These are phyloP conservation scores for Rhopalosiphum padi DNA, from an alignment of 1,140 invertebrate genomes.

Conservation along the genomic window DNA sequence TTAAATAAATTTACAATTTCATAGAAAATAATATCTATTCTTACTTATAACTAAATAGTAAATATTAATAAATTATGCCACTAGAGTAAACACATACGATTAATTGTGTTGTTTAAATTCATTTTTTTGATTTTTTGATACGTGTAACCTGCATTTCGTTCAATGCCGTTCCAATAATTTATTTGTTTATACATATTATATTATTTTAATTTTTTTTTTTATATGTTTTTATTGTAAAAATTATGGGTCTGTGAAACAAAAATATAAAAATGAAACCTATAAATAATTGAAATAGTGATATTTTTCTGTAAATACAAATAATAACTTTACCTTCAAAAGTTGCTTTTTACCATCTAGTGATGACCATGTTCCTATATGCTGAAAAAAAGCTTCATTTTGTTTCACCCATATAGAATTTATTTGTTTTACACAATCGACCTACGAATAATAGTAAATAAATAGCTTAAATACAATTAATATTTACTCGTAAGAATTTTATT, in stretches of 20 bases:
- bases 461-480: neutral
- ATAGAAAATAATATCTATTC: too few relatives aligned
- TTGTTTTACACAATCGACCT: slow-evolving; percentile 86
- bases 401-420: slow-evolving; percentile 90
- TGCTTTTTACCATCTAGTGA: slow-evolving; percentile 97
- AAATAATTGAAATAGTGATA: neutral
- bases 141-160: neutral
- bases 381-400: slow-evolving; percentile 92
- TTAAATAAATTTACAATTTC: too few relatives aligned
- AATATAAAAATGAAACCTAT: neutral
- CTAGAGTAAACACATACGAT: neutral
- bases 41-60: too few relatives aligned
- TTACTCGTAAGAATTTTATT: too few relatives aligned
- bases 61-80: neutral
- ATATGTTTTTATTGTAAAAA: neutral
- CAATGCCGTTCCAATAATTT: too few relatives aligned
- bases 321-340: slow-evolving; percentile 81
- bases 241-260: neutral
- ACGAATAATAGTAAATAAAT: slow-evolving; percentile 57
- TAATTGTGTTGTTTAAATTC: neutral
- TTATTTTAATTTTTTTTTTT: neutral
- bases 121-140: slow-evolving; percentile 3
- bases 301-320: too few relatives aligned
- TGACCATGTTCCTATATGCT: slow-evolving; percentile 94
- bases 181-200: too few relatives aligned